A percentile compares a stretch with the other conserved stretches of the same genome.
These are phyloP conservation scores for Lepus townsendii DNA, from an alignment of 2,797 vertebrate genomes.

Conservation along the genomic window DNA sequence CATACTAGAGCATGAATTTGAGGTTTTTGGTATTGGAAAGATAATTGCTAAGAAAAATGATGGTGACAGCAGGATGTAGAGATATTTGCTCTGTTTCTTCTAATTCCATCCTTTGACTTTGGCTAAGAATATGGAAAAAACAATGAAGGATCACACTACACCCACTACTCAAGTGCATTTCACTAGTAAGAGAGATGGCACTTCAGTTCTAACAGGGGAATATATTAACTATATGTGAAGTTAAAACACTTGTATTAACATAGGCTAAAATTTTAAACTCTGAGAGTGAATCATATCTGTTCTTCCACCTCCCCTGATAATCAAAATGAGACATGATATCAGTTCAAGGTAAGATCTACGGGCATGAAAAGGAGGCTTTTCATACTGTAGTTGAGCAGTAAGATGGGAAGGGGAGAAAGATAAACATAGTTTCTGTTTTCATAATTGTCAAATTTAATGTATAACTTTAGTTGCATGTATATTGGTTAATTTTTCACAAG, in stretches of 20 bases:
- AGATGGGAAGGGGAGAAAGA: background rate
- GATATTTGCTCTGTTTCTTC: background rate
- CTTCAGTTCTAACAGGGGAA: background rate
- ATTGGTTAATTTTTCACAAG: background rate
- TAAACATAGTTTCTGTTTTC: background rate
- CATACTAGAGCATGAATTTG: accelerated
- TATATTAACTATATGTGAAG: background rate
- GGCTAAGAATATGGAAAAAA: background rate
- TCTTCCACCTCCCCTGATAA: background rate
- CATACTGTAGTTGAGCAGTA: background rate
- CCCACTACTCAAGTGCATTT: background rate
- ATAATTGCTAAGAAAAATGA: background rate
- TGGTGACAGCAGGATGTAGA: background rate
- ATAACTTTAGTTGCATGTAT: background rate
- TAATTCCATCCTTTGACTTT: background rate
- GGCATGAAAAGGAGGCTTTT: background rate
- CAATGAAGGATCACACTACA: background rate
- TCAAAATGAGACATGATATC: background rate
- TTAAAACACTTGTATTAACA: background rate
- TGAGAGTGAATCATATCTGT: background rate
- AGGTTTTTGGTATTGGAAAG: background rate
- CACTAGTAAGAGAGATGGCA: background rate
- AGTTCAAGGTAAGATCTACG: background rate
- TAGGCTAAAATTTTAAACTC: background rate
- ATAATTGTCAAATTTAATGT: background rate